Evolutionary conservation across 2,797 vertebrate genomes (phyloP), one percentile per base, ranked within the genome.

Genomic region (Gadopsis bispinosus): DNA sequence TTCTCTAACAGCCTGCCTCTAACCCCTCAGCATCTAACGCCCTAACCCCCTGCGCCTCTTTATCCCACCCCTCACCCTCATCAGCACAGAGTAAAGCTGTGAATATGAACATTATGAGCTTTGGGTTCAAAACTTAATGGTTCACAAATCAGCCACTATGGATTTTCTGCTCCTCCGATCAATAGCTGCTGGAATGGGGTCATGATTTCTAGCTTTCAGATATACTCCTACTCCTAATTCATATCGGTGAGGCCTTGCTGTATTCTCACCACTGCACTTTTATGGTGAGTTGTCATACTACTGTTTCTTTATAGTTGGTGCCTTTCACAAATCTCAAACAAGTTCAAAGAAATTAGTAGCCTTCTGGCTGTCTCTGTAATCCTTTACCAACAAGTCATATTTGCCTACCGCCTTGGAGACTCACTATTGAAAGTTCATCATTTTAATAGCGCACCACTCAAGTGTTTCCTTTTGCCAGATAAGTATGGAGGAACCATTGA

Each of bases 61-160:
- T 88, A 89, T 69, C 84, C 81, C 69, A 80, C 89, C 92, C 90
- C 90, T 88, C 88, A 66, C 85, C 88, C 84, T 94, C 94, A 93
- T 96, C 95, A 95, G 91, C 94, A 86, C 83, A 89, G 81, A 89
- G 92, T 83, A 88, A 94, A 94, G 90, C 92, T 93, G 90, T 94
- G 94, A 95, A 95, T 97, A 96, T 94, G 94, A 94, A 94, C 95
- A 92, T 96, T 94, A 96, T 95, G 91, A 90, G 93, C 95, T 94
- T 94, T 95, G 92, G 90, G 95, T 96, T 96, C 95, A 95, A 95
- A 96, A 96, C 94, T 90, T 96, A 96, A 96, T 95, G 94, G 91
- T 95, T 95, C 94, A 96, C 95, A 96, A 97, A 97, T 97, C 96
- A 97, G 93, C 93, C 81, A 39, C 84, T 94, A 96, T 97, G 92